Evolutionary conservation across 2,113 vertebrate genomes (phyloP).

Genomic region (Elgaria multicarinata): DNA sequence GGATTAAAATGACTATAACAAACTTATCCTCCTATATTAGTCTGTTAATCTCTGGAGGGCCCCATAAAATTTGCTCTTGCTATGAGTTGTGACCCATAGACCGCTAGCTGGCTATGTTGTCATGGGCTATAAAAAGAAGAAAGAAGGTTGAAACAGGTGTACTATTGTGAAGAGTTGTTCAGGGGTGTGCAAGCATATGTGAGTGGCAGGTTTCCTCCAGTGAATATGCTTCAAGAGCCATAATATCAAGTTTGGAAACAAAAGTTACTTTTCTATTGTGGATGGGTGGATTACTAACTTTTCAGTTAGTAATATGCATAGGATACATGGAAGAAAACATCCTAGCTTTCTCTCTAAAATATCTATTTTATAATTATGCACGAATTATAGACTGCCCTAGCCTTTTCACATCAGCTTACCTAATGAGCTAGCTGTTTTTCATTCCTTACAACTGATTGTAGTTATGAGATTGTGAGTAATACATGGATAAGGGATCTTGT

Average conservation of each 20-base stretch:
- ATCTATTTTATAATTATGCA: too few species aligned
- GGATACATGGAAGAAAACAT: background rate
- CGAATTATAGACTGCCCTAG: background rate
- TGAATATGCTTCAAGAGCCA: background rate
- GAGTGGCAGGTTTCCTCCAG: too few species aligned
- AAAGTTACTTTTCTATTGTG: background rate
- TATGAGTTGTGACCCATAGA: background rate
- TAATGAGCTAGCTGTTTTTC: background rate
- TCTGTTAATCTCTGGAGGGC: background rate
- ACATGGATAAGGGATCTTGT: background rate
- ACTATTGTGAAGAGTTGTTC: background rate
- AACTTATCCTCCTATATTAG: background rate
- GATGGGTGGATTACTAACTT: too few species aligned
- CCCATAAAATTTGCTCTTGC: background rate
- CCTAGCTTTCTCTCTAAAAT: background rate
- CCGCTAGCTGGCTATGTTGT: background rate
- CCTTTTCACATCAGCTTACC: too few species aligned
- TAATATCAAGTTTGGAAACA: background rate
- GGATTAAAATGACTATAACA: background rate
- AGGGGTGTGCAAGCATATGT: background rate
- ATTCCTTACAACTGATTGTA: background rate
- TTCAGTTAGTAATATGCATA: background rate
- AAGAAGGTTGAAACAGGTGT: background rate
- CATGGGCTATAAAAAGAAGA: background rate
- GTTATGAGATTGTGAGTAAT: background rate